Conservation (phyloP, 2,797 vertebrate genomes). For the Lacerta viridis region DNA sequence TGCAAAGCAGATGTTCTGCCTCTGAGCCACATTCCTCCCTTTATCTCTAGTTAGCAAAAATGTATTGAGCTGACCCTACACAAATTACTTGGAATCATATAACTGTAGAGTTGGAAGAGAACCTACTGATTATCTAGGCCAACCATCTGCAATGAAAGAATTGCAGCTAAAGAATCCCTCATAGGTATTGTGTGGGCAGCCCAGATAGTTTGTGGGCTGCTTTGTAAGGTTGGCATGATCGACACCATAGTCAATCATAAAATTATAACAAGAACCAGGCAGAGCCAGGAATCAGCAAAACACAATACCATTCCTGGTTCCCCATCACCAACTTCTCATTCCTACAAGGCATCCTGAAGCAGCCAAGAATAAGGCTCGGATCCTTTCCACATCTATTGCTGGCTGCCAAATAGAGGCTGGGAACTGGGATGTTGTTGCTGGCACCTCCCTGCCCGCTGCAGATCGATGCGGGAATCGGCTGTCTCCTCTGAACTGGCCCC, state of each 20-base stretch:
- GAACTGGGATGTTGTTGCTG: background rate
- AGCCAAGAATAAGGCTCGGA: background rate
- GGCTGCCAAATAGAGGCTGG: background rate
- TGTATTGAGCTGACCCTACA: too few species aligned
- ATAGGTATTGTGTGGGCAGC: too few species aligned
- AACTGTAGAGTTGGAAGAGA: too few species aligned
- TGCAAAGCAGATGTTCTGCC: too few species aligned
- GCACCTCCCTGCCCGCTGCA: rapidly evolving
- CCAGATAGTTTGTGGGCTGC: background rate
- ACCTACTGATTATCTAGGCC: too few species aligned
- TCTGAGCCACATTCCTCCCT: too few species aligned
- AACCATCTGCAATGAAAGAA: too few species aligned
- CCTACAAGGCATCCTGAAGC: background rate
- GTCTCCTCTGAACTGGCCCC: conserved; percentile 1
- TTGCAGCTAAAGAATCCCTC: too few species aligned
- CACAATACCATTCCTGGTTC: too few species aligned
- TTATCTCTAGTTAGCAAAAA: too few species aligned
- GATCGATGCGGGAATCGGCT: conserved; percentile 5
- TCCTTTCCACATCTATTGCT: background rate
- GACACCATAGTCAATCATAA: background rate
- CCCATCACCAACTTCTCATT: background rate
- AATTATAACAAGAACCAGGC: too few species aligned
- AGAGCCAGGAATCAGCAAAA: background rate
- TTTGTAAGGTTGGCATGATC: background rate
- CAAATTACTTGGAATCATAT: too few species aligned